A percentile compares a stretch with the other conserved stretches of the same genome.
These are phyloP conservation scores for Buteo buteo DNA, from an alignment of 2,113 vertebrate genomes.

Conservation along the genomic window DNA sequence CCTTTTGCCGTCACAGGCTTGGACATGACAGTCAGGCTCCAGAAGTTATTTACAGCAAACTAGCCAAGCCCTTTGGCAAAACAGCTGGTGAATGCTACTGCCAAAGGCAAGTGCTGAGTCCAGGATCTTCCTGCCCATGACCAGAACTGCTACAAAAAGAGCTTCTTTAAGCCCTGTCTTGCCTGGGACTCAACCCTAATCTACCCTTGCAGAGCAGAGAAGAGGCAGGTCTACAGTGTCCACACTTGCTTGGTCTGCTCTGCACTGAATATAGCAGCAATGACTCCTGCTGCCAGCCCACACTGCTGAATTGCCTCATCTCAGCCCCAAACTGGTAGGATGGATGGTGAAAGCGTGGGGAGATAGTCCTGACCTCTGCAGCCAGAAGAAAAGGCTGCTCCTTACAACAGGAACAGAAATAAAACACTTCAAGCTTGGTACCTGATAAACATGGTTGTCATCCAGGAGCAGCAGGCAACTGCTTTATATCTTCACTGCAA, in stretches of 20 bases:
- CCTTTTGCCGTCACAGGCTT: background rate
- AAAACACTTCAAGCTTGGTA: background rate
- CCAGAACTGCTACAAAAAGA: background rate
- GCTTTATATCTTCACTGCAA: background rate
- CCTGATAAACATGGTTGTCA: background rate
- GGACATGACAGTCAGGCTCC: slow-evolving; percentile 25
- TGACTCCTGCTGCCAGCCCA: background rate
- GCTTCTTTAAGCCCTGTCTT: background rate
- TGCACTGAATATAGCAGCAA: fast-evolving
- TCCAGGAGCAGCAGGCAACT: background rate
- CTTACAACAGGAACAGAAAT: background rate
- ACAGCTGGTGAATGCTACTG: background rate
- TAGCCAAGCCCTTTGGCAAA: slow-evolving; percentile 32
- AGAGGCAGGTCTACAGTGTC: background rate
- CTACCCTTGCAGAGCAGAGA: background rate
- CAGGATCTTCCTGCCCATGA: background rate
- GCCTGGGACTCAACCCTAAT: background rate
- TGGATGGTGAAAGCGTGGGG: background rate
- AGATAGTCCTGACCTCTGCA: background rate
- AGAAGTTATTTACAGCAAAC: slow-evolving; percentile 30
- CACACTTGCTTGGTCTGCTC: background rate
- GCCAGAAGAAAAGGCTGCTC: background rate
- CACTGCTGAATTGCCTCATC: background rate
- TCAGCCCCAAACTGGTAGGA: background rate
- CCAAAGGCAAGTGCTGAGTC: background rate